phyloP scores from a whole-genome alignment of 1,140 invertebrate genomes.

The Macrobrachium rosenbergii region DNA sequence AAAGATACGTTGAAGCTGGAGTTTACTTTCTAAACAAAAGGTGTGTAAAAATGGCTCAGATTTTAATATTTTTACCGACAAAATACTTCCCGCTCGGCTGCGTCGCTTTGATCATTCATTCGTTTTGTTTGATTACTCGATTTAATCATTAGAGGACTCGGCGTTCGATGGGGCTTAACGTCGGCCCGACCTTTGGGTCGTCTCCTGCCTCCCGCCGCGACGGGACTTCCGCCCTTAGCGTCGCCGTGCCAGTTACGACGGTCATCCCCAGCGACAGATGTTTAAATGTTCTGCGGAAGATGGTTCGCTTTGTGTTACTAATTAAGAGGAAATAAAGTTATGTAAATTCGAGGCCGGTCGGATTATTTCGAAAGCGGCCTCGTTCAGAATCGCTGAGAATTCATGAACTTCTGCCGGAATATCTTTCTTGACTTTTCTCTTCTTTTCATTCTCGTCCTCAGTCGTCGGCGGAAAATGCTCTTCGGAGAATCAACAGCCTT shows the following conservation, averaged over 20 bases:
- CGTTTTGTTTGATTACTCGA: slow-evolving; percentile 21
- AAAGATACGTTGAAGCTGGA: neutral
- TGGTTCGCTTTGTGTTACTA: slow-evolving; percentile 23
- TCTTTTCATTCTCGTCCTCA: no score
- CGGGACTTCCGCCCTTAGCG: neutral
- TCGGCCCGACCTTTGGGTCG: neutral
- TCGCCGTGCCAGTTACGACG: neutral
- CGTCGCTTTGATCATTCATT: slow-evolving; percentile 14
- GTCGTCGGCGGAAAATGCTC: no score
- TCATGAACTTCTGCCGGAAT: no score
- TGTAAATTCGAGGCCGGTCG: slow-evolving; percentile 1
- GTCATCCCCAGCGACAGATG: neutral
- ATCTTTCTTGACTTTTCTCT: no score
- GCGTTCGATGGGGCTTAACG: neutral
- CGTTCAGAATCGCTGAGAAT: no score
- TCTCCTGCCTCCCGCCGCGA: neutral
- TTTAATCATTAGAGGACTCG: slow-evolving; percentile 20
- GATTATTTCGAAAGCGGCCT: neutral
- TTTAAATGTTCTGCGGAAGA: slow-evolving; percentile 25
- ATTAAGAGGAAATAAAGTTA: slow-evolving; percentile 26
- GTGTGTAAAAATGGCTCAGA: slow-evolving; percentile 18
- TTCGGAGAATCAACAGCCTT: no score
- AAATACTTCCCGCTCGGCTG: slow-evolving; percentile 16
- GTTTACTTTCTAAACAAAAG: slow-evolving; percentile 26
- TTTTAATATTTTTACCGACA: slow-evolving; percentile 28